Conservation (phyloP, 2,888 invertebrate species). For the Rhogogaster chlorosoma region DNA sequence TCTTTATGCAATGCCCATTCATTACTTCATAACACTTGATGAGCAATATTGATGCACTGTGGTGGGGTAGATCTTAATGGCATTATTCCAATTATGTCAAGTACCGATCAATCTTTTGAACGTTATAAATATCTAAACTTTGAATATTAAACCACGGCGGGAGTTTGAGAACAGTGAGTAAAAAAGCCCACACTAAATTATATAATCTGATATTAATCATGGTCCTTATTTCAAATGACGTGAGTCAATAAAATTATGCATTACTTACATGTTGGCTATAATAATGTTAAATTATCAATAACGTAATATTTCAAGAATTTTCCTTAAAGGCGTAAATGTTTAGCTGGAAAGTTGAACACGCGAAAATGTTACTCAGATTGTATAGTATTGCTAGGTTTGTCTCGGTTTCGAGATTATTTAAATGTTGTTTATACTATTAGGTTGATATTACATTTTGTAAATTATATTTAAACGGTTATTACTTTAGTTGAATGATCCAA, state of each 20-base stretch:
- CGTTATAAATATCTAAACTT: slow-evolving; percentile 9
- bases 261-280: slow-evolving; percentile 38
- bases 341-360: background rate
- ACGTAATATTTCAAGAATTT: slow-evolving; percentile 24
- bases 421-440: slow-evolving; percentile 12
- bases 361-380: slow-evolving; percentile 13
- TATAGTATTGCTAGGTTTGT: slow-evolving; percentile 42
- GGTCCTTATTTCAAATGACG: background rate
- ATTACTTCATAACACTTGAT: background rate
- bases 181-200: background rate
- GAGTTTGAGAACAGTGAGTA: background rate
- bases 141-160: background rate
- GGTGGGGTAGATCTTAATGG: background rate
- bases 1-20: slow-evolving; percentile 17
- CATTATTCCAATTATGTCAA: background rate
- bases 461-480: slow-evolving; percentile 26
- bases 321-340: background rate
- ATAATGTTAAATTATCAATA: slow-evolving; percentile 37
- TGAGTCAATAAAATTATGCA: slow-evolving; percentile 15
- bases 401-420: slow-evolving; percentile 39
- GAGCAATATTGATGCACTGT: background rate
- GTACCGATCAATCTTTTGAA: slow-evolving; percentile 26
- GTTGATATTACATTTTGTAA: slow-evolving; percentile 39
- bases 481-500: background rate
- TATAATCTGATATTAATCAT: background rate